A percentile compares a stretch with the other conserved stretches of the same genome.
Evolutionary conservation across 2,888 invertebrate species (phyloP).

Genomic region (Mamestra brassicae): DNA sequence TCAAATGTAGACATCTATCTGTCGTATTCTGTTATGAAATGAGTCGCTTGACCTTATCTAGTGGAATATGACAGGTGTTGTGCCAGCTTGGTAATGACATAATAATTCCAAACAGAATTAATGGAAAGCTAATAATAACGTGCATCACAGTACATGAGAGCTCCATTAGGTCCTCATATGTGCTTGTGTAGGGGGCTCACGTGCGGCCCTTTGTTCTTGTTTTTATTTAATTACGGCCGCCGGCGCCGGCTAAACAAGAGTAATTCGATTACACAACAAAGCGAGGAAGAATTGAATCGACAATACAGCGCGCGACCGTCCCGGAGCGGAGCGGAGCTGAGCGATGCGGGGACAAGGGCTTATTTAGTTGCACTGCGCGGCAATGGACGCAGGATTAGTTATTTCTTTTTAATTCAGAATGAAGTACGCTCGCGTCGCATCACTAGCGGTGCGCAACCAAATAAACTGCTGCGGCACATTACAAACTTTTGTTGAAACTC

Average conservation of each 20-base stretch:
- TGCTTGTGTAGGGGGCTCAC: slow-evolving; percentile 42
- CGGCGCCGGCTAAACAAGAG: slow-evolving; percentile 61
- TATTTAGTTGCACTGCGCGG: slow-evolving; percentile 17
- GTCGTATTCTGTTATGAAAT: too few species aligned
- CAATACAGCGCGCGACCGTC: slow-evolving; percentile 34
- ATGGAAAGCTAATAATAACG: neutral
- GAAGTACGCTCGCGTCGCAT: neutral
- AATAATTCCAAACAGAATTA: neutral
- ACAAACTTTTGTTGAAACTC: slow-evolving; percentile 22
- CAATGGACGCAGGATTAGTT: slow-evolving; percentile 3
- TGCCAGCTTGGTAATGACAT: neutral
- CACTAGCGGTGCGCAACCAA: slow-evolving; percentile 8
- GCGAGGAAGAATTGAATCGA: slow-evolving; percentile 65
- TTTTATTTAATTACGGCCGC: slow-evolving; percentile 69
- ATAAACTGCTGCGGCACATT: slow-evolving; percentile 39
- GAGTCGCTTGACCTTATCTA: neutral
- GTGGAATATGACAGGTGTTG: too few species aligned
- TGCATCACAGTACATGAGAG: slow-evolving; percentile 2
- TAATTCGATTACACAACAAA: slow-evolving; percentile 70
- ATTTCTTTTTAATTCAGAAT: slow-evolving; percentile 25
- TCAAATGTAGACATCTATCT: neutral
- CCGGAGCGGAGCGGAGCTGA: neutral
- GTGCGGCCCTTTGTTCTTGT: slow-evolving; percentile 61
- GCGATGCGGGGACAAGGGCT: neutral
- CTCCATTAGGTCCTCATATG: slow-evolving; percentile 9